Percentiles rank a stretch among this genome's conserved stretches.
Evolutionary conservation across 2,113 vertebrate species (phyloP).

Genomic region (Silurus meridionalis): DNA sequence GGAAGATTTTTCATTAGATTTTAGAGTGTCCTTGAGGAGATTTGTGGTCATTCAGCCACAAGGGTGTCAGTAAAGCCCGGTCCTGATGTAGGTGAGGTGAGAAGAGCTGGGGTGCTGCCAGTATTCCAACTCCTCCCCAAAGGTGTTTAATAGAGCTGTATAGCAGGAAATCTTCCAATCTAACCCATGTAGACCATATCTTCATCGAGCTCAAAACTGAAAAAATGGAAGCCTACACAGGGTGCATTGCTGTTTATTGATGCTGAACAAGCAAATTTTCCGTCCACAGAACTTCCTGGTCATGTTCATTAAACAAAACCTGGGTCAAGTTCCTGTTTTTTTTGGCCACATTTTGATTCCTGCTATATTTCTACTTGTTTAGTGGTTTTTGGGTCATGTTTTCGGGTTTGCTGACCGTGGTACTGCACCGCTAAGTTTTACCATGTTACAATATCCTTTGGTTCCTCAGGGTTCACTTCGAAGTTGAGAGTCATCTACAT

Average conservation of each 20-base stretch:
- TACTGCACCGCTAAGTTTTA: neutral
- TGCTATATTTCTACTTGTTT: neutral
- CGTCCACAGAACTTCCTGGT: neutral
- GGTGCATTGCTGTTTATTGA: neutral
- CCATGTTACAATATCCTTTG: neutral
- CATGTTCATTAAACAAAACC: neutral
- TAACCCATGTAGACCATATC: no score
- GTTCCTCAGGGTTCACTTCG: neutral
- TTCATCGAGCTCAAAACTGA: neutral
- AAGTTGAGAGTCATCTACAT: neutral
- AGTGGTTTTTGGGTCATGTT: neutral
- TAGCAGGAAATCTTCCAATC: no score
- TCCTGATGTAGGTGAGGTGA: no score
- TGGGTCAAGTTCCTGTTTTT: no score
- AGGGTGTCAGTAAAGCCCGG: no score
- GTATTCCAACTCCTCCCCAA: no score
- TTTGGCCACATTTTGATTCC: neutral
- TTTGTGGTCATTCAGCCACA: no score
- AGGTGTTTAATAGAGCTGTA: no score
- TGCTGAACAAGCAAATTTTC: neutral
- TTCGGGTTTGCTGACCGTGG: neutral
- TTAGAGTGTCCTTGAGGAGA: no score
- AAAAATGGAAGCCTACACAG: neutral
- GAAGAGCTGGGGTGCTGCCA: no score
- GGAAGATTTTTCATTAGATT: no score